These are phyloP conservation scores for Protonibea diacanthus DNA, from an alignment of 2,797 vertebrate species.

Conservation along the genomic window DNA sequence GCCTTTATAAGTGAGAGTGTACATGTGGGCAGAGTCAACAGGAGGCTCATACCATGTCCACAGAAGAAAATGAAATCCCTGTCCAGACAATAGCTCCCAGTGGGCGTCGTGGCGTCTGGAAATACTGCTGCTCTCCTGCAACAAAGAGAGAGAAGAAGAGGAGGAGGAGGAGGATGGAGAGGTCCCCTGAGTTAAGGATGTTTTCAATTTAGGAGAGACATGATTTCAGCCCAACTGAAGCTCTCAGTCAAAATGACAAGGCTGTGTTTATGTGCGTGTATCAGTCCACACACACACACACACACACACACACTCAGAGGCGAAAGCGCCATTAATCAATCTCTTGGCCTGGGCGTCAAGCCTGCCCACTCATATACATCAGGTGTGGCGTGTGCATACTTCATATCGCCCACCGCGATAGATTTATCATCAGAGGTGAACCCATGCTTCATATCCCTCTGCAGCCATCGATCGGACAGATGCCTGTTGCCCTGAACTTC, in stretches of 20 bases:
- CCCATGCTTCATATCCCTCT: slow-evolving; percentile 66
- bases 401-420: slow-evolving; percentile 59
- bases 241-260: slow-evolving; percentile 72
- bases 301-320: slow-evolving; percentile 16
- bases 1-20: slow-evolving; percentile 28
- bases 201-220: slow-evolving; percentile 70
- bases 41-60: slow-evolving; percentile 52
- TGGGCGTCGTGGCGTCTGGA: slow-evolving; percentile 53
- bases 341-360: slow-evolving; percentile 47
- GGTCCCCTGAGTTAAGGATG: slow-evolving; percentile 69
- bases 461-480: slow-evolving; percentile 56
- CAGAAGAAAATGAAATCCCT: slow-evolving; percentile 65
- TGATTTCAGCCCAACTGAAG: slow-evolving; percentile 68
- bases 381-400: slow-evolving; percentile 70
- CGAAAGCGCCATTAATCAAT: slow-evolving; percentile 68
- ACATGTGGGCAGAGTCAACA: slow-evolving; percentile 38
- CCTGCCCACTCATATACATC: slow-evolving; percentile 68
- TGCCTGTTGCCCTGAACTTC: slow-evolving; percentile 51
- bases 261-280: slow-evolving; percentile 37
- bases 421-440: slow-evolving; percentile 68
- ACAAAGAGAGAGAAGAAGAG: slow-evolving; percentile 32
- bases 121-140: slow-evolving; percentile 45
- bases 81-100: slow-evolving; percentile 67
- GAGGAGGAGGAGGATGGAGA: slow-evolving; percentile 31
- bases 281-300: slow-evolving; percentile 27